These are phyloP conservation scores for Dasypolia templi DNA, from an alignment of 2,888 invertebrate genomes.

Conservation along the genomic window DNA sequence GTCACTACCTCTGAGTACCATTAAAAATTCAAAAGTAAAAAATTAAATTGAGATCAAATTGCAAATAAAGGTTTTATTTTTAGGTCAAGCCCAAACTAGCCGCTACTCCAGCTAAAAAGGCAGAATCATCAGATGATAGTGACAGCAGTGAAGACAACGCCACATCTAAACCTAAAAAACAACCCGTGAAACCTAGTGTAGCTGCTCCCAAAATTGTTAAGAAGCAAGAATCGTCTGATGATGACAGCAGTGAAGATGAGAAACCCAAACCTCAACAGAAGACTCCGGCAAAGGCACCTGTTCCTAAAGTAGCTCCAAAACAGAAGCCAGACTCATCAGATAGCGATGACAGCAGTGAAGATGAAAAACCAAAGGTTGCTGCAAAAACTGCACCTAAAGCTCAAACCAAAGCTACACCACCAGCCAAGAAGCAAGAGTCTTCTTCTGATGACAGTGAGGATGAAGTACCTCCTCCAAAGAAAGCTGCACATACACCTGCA, in stretches of 20 bases:
- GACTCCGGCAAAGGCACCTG: conserved; percentile 68
- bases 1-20: conserved; percentile 86
- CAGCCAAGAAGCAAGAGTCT: conserved; percentile 73
- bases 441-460: conserved; percentile 82
- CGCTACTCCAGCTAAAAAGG: conserved; percentile 54
- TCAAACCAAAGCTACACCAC: conserved; percentile 63
- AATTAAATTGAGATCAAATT: neutral
- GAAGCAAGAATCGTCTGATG: conserved; percentile 77
- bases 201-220: conserved; percentile 67
- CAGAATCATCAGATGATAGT: conserved; percentile 78
- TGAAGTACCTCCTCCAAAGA: conserved; percentile 62
- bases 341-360: conserved; percentile 79
- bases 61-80: conserved; percentile 1
- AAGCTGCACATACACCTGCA: conserved; percentile 67
- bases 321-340: conserved; percentile 61
- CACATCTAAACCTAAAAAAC: conserved; percentile 68
- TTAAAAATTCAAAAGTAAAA: neutral
- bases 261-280: conserved; percentile 71
- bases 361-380: conserved; percentile 76
- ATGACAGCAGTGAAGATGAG: conserved; percentile 76
- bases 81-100: conserved; percentile 59
- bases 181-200: conserved; percentile 73
- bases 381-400: conserved; percentile 64
- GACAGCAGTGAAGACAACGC: conserved; percentile 69
- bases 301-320: conserved; percentile 64